A percentile compares a stretch with the other conserved stretches of the same genome.
These are phyloP conservation scores for Platysternon megacephalum DNA, from an alignment of 2,113 vertebrate genomes.

Conservation along the genomic window DNA sequence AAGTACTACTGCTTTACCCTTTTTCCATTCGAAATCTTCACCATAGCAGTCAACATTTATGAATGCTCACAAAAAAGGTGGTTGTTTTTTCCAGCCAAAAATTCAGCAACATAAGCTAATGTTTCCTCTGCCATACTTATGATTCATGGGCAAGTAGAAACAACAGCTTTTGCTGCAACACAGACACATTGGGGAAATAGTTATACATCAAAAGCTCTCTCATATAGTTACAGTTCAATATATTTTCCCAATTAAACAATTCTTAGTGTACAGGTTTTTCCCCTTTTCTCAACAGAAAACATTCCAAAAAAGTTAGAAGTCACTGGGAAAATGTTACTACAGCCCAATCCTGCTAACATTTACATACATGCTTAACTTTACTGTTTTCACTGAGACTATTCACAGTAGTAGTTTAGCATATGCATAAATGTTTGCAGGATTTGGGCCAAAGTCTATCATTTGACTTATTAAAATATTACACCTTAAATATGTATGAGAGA, in stretches of 20 bases:
- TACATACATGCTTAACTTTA: not conserved
- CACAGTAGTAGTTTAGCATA: not conserved
- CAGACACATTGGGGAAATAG: not conserved
- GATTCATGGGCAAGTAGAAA: not conserved
- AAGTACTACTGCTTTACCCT: too few relatives aligned
- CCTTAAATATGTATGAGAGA: not conserved
- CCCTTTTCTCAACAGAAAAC: not conserved
- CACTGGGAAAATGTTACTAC: not conserved
- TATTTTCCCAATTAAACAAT: not conserved
- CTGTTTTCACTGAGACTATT: not conserved
- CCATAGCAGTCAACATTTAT: not conserved
- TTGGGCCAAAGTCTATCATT: not conserved
- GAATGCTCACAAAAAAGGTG: not conserved
- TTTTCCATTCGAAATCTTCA: not conserved
- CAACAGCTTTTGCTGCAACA: not conserved
- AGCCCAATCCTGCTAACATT: not conserved
- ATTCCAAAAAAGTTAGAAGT: not conserved
- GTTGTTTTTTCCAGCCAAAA: not conserved
- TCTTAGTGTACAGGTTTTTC: not conserved
- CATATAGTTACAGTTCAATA: not conserved
- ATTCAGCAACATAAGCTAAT: not conserved
- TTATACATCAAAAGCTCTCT: not conserved
- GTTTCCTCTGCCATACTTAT: not conserved
- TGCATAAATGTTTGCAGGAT: not conserved
- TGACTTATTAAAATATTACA: not conserved